phyloP scores from a whole-genome alignment of 2,888 invertebrate species.

The Erannis defoliaria region DNA sequence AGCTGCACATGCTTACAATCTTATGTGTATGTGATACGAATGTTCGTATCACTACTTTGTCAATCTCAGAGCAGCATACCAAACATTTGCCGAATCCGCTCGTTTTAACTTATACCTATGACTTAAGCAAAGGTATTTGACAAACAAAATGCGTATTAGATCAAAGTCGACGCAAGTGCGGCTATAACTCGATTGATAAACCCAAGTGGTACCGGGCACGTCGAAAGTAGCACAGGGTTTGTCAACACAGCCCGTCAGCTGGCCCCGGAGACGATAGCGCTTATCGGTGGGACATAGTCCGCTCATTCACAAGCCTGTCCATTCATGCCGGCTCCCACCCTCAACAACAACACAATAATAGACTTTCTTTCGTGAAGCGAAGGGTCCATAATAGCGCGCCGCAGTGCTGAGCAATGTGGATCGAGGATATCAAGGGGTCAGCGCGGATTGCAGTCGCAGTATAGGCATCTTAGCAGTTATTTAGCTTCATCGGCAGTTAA shows the following conservation, averaged over 20 bases:
- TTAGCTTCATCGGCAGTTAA: constrained; percentile 5
- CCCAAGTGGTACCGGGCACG: constrained; percentile 68
- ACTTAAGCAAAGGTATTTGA: background rate
- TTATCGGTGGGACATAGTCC: constrained; percentile 86
- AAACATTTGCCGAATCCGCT: too few species aligned
- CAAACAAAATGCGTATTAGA: constrained; percentile 14
- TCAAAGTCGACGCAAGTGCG: constrained; percentile 49
- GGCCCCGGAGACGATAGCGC: constrained; percentile 81
- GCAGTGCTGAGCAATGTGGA: constrained; percentile 66
- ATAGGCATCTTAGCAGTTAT: constrained; percentile 25
- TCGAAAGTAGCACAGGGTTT: constrained; percentile 84
- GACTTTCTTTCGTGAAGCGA: constrained; percentile 59
- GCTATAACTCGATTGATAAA: constrained; percentile 71
- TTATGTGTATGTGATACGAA: too few species aligned
- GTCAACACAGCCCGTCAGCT: constrained; percentile 84
- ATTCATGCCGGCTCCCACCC: constrained; percentile 78
- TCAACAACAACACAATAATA: constrained; percentile 54
- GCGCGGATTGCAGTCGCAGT: constrained; percentile 77
- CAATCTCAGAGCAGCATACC: too few species aligned
- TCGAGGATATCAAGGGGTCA: constrained; percentile 86
- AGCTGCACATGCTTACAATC: too few species aligned
- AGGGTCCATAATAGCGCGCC: constrained; percentile 62
- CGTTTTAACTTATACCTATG: too few species aligned
- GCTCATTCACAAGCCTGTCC: constrained; percentile 84
- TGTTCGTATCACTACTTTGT: too few species aligned